Conservation (phyloP, 2,113 vertebrate species). For the Lampris megalopsis region DNA sequence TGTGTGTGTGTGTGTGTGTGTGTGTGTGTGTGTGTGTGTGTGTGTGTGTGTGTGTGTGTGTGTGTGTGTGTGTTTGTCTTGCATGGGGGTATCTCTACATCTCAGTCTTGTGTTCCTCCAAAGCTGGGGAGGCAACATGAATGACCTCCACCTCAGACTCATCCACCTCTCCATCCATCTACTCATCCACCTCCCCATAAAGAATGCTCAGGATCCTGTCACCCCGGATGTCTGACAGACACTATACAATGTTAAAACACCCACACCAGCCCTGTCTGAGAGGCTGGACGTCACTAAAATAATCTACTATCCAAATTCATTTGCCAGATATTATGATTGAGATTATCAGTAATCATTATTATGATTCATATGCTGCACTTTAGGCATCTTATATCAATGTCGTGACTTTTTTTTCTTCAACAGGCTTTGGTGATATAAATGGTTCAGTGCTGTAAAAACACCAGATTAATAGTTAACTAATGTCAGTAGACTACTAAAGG, state of each 20-base stretch:
- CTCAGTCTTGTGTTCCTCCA: slow-evolving; percentile 94
- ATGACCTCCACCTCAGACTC: slow-evolving; percentile 95
- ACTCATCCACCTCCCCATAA: slow-evolving; percentile 89
- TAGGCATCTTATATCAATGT: too few relatives aligned
- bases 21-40: not conserved
- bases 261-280: too few relatives aligned
- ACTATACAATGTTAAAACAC: not conserved
- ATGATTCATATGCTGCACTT: too few relatives aligned
- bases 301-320: too few relatives aligned
- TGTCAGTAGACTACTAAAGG: too few relatives aligned
- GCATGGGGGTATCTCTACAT: slow-evolving; percentile 94
- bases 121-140: slow-evolving; percentile 91
- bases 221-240: slow-evolving; percentile 83
- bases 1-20: not conserved
- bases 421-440: too few relatives aligned
- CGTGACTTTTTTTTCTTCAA: too few relatives aligned
- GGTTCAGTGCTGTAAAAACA: too few relatives aligned
- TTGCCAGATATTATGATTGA: too few relatives aligned
- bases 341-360: too few relatives aligned
- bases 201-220: slow-evolving; percentile 87
- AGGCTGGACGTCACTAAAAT: too few relatives aligned
- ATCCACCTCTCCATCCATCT: slow-evolving; percentile 83
- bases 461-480: too few relatives aligned
- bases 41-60: slow-evolving; percentile 84
- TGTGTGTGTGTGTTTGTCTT: slow-evolving; percentile 63